Percentiles rank a stretch among this genome's conserved stretches.
These are phyloP conservation scores for Pachypeltis micranthus DNA, from an alignment of 1,140 invertebrate species.

Conservation along the genomic window DNA sequence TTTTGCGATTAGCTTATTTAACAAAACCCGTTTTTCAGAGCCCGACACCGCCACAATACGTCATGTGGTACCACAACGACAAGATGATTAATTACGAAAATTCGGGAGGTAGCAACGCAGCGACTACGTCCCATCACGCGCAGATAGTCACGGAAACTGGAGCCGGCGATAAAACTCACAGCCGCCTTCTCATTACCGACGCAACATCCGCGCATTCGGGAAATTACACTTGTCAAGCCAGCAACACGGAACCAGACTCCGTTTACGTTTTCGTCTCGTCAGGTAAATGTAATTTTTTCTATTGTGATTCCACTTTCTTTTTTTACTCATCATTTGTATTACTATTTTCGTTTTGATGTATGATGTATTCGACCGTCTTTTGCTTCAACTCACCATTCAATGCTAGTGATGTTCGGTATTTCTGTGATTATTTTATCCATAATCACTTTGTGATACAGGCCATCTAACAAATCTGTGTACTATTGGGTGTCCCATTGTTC, in stretches of 20 bases:
- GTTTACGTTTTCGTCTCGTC: constrained; percentile 33
- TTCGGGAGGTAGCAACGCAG: background rate
- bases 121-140: background rate
- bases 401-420: no score
- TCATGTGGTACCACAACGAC: constrained; percentile 86
- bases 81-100: constrained; percentile 86
- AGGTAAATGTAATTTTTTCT: constrained; percentile 12
- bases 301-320: background rate
- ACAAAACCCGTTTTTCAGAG: constrained; percentile 66
- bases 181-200: constrained; percentile 32
- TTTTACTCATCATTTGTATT: no score
- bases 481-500: no score
- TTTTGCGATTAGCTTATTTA: no score
- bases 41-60: constrained; percentile 75
- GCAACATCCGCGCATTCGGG: constrained; percentile 34
- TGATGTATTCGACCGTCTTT: no score
- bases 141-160: constrained; percentile 32
- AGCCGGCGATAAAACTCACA: constrained; percentile 33
- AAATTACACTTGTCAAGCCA: constrained; percentile 38
- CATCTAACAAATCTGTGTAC: no score
- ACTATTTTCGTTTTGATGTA: no score
- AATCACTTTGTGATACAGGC: no score
- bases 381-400: no score
- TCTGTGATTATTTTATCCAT: no score
- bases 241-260: constrained; percentile 37